Evolutionary conservation across 2,113 vertebrate species (phyloP).

Genomic region (Riparia riparia): DNA sequence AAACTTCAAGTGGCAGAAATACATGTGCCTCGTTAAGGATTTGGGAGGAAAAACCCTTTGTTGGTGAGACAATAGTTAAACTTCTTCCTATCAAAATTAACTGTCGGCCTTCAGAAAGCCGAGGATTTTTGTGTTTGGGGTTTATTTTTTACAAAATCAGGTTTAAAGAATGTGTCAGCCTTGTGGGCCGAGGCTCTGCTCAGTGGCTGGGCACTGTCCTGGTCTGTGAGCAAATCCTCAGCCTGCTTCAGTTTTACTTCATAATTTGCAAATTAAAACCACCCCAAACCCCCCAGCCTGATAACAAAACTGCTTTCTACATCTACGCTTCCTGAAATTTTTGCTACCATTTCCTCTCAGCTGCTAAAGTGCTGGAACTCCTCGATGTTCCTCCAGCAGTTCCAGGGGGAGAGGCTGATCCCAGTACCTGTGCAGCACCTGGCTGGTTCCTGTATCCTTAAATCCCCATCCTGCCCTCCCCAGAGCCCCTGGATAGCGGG

Average conservation of each 20-base stretch:
- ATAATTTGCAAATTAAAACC: neutral
- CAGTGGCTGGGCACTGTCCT: fast-evolving
- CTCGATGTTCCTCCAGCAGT: fast-evolving
- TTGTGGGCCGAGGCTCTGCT: neutral
- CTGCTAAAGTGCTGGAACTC: fast-evolving
- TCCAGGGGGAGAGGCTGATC: neutral
- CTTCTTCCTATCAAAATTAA: neutral
- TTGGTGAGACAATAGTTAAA: neutral
- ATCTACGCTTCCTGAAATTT: fast-evolving
- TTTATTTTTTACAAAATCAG: fast-evolving
- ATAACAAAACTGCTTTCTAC: fast-evolving
- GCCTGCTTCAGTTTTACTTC: neutral
- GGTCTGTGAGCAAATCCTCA: fast-evolving
- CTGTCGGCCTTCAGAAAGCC: neutral
- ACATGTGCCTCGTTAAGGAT: neutral
- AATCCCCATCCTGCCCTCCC: neutral
- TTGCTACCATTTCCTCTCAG: neutral
- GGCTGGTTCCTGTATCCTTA: neutral
- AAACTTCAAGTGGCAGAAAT: conserved; percentile 1
- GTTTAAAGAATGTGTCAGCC: neutral
- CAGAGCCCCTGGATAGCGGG: fast-evolving
- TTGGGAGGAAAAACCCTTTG: neutral
- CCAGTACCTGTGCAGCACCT: neutral
- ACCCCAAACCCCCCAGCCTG: neutral
- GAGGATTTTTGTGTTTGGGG: neutral